Base-by-base conservation (phyloP, 2,113 vertebrate genomes). In the Paratilapia polleni region DNA sequence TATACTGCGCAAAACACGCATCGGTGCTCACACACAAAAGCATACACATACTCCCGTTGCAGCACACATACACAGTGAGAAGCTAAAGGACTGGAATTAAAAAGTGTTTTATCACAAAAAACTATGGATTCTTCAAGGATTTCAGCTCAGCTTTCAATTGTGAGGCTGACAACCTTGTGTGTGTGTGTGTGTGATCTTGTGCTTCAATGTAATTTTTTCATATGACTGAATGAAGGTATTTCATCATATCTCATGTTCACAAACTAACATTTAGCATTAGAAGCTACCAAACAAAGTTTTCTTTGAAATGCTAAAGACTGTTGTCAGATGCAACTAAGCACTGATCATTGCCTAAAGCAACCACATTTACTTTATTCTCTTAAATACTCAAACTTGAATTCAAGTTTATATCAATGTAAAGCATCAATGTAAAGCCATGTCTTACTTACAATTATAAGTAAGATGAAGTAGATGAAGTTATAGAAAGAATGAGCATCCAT, bases 401-500 rank as follows among this genome's bases (percentile, higher is more conserved):
- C 14, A 17, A 49, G 15, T 12, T 49, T 54, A 24, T 19, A 6
- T 11, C n/a, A n/a, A n/a, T n/a, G n/a, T n/a, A n/a, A n/a, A n/a
- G 3, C 34, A 36, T 31, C 31, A 8, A 10, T n/a, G n/a, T 8
- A 41, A 14, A 43, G n/a, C 20, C 43, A 59, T 11, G 15, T 38
- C 31, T 14, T 63, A 98, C 98, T 99, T 95, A 99, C 98, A 3
- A 99, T 99, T 82, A 99, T 99, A 12, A 99, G 97, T 79, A 99
- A 96, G 90, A 99, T 99, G 87, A 99, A 99, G 93, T 99, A 99
- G 96, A 99, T 98, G 94, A 99, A 99, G 95, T 99, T 99, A 94
- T 99, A 99, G 96, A 99, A 99, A 38, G 98, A 99, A 91, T 99
- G 98, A 0, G 98, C 98, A 3, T 99, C 98, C 98, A 99, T 99